Evolutionary conservation across 2,888 invertebrate genomes (phyloP).

Genomic region (Aelia acuminata): DNA sequence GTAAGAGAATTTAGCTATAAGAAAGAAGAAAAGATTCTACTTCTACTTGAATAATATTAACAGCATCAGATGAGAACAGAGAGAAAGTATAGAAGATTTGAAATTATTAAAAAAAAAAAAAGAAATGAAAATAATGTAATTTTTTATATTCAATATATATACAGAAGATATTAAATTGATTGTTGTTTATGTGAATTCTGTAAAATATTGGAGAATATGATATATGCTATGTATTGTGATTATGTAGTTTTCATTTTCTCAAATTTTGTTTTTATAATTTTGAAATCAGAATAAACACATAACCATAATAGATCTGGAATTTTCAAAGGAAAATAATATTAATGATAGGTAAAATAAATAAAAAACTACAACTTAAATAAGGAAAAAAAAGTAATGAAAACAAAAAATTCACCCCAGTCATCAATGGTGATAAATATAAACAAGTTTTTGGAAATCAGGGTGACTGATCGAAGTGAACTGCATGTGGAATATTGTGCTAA

Average conservation of each 20-base stretch:
- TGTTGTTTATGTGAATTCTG: neutral
- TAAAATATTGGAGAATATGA: no score
- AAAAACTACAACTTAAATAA: neutral
- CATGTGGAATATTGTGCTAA: conserved; percentile 3
- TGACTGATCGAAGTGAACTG: neutral
- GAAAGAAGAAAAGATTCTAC: conserved; percentile 51
- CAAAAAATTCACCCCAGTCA: neutral
- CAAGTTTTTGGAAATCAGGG: neutral
- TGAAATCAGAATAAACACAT: neutral
- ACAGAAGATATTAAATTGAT: neutral
- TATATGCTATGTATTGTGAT: no score
- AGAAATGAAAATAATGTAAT: neutral
- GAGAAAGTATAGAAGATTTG: conserved; percentile 34
- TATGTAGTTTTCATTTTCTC: no score
- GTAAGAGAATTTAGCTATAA: conserved; percentile 49
- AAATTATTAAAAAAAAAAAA: neutral
- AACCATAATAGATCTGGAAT: neutral
- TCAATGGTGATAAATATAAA: neutral
- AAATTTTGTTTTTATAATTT: neutral
- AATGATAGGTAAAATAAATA: neutral
- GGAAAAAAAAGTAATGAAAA: neutral
- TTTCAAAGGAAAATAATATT: neutral
- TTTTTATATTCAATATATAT: conserved; percentile 4
- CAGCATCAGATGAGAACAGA: conserved; percentile 56
- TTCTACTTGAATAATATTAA: conserved; percentile 48